A percentile compares a stretch with the other conserved stretches of the same genome.
Evolutionary conservation across 2,888 invertebrate species (phyloP).

Genomic region (Tetrapedia diversipes): DNA sequence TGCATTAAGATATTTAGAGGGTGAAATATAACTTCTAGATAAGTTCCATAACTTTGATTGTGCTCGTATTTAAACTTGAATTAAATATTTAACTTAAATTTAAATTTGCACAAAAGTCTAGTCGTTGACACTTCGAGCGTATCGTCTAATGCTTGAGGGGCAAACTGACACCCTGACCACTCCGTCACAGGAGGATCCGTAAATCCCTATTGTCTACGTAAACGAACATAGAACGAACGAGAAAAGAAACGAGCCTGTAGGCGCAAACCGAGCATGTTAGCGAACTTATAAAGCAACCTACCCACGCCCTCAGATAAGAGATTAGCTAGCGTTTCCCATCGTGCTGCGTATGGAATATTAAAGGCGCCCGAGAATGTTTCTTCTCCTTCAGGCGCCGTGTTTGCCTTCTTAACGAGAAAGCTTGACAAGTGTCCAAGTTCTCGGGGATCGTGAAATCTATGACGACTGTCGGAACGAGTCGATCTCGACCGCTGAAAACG

Average conservation of each 20-base stretch:
- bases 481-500: too few species aligned
- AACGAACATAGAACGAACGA: slow-evolving; percentile 4
- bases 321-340: slow-evolving; percentile 65
- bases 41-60: too few species aligned
- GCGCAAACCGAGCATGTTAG: slow-evolving; percentile 48
- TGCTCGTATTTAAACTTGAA: too few species aligned
- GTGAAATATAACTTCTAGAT: too few species aligned
- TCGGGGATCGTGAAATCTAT: not conserved
- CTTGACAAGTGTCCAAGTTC: too few species aligned
- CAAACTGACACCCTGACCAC: too few species aligned
- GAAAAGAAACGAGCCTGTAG: slow-evolving; percentile 16
- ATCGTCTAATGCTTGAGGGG: too few species aligned
- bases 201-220: not conserved
- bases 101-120: too few species aligned
- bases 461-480: not conserved
- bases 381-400: not conserved
- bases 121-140: too few species aligned
- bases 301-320: slow-evolving; percentile 60
- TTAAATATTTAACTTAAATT: too few species aligned
- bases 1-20: too few species aligned
- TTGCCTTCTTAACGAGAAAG: not conserved
- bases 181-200: too few species aligned
- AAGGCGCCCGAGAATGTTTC: not conserved
- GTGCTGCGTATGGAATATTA: slow-evolving; percentile 24
- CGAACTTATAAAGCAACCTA: slow-evolving; percentile 62